phyloP scores from a whole-genome alignment of 2,113 vertebrate species.

The Panthera uncia region DNA sequence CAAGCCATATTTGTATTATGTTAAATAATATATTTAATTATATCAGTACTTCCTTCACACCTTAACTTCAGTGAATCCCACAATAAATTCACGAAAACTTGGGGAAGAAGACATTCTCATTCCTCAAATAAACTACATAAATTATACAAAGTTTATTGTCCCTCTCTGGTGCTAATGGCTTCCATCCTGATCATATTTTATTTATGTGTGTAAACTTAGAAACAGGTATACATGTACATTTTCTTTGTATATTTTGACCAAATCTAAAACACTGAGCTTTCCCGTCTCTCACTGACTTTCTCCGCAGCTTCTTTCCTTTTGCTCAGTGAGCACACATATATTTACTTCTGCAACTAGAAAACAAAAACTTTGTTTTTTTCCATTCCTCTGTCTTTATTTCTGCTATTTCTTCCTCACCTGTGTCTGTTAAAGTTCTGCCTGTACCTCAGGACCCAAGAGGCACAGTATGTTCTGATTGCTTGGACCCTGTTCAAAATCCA shows the following conservation, averaged over 20 bases:
- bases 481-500: neutral
- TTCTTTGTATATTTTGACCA: neutral
- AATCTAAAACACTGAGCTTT: neutral
- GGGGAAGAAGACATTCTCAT: neutral
- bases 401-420: neutral
- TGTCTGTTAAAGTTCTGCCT: neutral
- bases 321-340: neutral
- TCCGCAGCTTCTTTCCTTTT: neutral
- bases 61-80: conserved; percentile 5
- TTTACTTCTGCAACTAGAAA: neutral
- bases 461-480: neutral
- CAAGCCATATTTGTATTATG: neutral
- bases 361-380: neutral
- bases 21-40: conserved; percentile 46
- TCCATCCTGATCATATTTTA: neutral
- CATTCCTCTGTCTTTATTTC: neutral
- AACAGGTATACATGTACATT: neutral
- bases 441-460: neutral
- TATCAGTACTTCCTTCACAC: conserved; percentile 36
- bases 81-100: conserved; percentile 14
- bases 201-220: neutral
- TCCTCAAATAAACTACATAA: neutral
- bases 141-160: neutral
- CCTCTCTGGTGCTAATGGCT: neutral
- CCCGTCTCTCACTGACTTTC: neutral